A percentile compares a stretch with the other conserved stretches of the same genome.
Evolutionary conservation across 2,797 vertebrate genomes (phyloP).

Genomic region (Mormyrus proboscirostris): DNA sequence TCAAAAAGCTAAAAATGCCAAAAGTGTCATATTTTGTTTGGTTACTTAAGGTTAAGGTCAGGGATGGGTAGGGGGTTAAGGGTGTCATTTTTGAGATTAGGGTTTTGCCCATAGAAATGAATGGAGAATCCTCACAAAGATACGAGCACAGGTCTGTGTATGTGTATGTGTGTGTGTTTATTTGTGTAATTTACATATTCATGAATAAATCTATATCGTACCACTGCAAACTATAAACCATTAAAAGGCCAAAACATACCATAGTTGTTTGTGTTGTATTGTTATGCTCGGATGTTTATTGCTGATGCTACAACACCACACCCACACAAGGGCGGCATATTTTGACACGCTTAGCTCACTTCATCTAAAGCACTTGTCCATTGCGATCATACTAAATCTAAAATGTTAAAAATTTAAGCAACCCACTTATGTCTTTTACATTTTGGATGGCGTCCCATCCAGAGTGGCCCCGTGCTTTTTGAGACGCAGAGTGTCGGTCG

Average conservation of each 20-base stretch:
- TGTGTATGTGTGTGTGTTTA: background rate
- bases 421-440: background rate
- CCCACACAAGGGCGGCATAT: background rate
- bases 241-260: background rate
- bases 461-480: background rate
- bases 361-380: background rate
- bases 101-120: background rate
- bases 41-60: background rate
- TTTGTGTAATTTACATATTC: background rate
- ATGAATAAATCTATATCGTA: background rate
- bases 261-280: background rate
- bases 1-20: background rate
- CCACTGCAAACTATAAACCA: background rate
- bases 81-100: background rate
- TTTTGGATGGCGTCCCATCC: background rate
- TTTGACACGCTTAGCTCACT: background rate
- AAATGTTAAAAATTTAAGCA: background rate
- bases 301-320: background rate
- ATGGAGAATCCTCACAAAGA: background rate
- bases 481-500: background rate
- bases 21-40: background rate
- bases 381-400: background rate
- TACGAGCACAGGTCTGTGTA: background rate
- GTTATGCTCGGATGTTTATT: background rate
- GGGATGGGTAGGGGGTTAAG: too few relatives aligned